Evolutionary conservation across 2,113 vertebrate genomes (phyloP).

Genomic region (Triplophysa rosa): DNA sequence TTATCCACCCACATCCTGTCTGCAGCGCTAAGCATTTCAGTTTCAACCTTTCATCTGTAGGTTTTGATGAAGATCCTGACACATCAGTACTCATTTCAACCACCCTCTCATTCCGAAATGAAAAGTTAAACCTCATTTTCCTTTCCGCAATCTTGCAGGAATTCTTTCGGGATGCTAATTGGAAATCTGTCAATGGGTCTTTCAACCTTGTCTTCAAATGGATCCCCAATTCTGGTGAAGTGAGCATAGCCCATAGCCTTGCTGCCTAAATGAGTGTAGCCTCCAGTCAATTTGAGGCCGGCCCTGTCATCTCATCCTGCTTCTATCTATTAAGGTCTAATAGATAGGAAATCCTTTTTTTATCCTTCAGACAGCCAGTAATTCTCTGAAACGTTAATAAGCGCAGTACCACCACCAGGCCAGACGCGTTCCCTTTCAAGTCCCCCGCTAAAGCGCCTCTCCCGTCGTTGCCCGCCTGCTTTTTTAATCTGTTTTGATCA

Average conservation of each 20-base stretch:
- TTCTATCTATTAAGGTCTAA: conserved; percentile 59
- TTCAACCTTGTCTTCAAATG: conserved; percentile 3
- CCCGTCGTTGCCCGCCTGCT: neutral
- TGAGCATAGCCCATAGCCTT: conserved; percentile 33
- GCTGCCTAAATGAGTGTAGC: conserved; percentile 48
- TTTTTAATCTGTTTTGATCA: conserved; percentile 32
- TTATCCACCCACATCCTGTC: neutral
- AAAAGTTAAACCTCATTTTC: conserved; percentile 23
- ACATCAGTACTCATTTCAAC: neutral
- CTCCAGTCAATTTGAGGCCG: conserved; percentile 20
- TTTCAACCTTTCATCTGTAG: neutral
- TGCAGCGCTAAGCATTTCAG: neutral
- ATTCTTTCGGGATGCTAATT: conserved; percentile 47
- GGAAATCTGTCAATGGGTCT: conserved; percentile 39
- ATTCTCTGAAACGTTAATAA: conserved; percentile 57
- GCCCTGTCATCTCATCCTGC: conserved; percentile 49
- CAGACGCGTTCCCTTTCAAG: conserved; percentile 41
- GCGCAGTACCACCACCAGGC: conserved; percentile 34
- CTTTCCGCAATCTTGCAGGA: conserved; percentile 27
- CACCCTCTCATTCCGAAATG: neutral
- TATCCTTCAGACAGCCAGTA: conserved; percentile 49
- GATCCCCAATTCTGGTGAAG: conserved; percentile 47
- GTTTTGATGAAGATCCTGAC: neutral
- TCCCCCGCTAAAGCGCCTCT: conserved; percentile 5
- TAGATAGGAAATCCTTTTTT: conserved; percentile 57